A percentile compares a stretch with the other conserved stretches of the same genome.
Evolutionary conservation across 2,113 vertebrate species (phyloP).

Genomic region (Cathartes aura): DNA sequence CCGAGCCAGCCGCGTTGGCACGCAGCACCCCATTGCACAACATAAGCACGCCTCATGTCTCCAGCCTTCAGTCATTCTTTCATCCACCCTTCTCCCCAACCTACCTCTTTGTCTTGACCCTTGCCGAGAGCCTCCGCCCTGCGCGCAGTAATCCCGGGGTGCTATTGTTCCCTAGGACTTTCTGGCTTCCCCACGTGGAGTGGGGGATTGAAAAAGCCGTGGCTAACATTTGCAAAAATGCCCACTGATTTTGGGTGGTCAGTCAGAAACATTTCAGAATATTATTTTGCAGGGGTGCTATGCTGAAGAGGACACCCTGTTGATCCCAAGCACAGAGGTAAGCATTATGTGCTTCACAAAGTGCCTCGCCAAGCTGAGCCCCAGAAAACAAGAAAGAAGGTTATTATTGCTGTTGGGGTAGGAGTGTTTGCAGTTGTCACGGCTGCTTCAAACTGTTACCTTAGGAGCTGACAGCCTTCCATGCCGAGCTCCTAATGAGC

Average conservation of each 20-base stretch:
- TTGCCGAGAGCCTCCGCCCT: rapidly evolving
- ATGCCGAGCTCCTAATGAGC: rapidly evolving
- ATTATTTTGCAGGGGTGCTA: background rate
- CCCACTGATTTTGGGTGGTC: background rate
- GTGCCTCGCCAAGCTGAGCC: background rate
- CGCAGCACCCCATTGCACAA: background rate
- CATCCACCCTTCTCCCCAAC: background rate
- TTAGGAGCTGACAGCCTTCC: background rate
- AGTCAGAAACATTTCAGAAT: background rate
- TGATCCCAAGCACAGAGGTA: too few relatives aligned
- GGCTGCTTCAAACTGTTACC: background rate
- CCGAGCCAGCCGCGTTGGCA: background rate
- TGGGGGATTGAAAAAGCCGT: background rate
- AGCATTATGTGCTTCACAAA: background rate
- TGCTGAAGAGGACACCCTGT: background rate
- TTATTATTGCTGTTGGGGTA: background rate
- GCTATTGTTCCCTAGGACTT: background rate
- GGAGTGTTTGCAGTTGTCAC: background rate
- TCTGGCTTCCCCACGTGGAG: background rate
- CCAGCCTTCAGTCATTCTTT: background rate
- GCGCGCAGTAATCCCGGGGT: background rate
- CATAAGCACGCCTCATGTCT: background rate
- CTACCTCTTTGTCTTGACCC: background rate
- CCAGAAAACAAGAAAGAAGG: background rate
- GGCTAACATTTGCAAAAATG: background rate